Conservation (phyloP, 2,797 vertebrate genomes). For the Tangara arthus region DNA sequence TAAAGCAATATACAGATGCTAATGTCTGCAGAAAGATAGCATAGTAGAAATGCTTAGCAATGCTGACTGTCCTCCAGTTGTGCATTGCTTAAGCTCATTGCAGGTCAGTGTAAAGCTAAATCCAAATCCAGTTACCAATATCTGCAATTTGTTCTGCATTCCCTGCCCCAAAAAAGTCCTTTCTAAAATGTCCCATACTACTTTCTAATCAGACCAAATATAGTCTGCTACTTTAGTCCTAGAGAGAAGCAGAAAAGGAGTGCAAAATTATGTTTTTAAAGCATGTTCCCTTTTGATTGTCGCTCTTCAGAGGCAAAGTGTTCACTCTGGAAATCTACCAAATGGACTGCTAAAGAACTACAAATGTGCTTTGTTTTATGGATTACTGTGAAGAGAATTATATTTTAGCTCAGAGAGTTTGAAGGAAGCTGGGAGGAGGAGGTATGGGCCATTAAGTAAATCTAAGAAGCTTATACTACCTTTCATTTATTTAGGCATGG, state of each 20-base stretch:
- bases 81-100: background rate
- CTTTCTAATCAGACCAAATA: background rate
- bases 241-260: background rate
- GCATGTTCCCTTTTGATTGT: background rate
- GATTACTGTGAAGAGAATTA: background rate
- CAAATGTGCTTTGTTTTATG: background rate
- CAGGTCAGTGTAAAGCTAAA: background rate
- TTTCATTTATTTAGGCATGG: background rate
- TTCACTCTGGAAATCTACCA: background rate
- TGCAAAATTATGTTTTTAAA: background rate
- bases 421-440: background rate
- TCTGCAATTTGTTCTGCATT: background rate
- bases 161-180: background rate
- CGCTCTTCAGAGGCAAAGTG: background rate
- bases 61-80: background rate
- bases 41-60: background rate
- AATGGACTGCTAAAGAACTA: background rate
- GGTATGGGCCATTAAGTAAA: background rate
- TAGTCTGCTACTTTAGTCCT: background rate
- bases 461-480: conserved; percentile 8
- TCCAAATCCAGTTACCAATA: background rate
- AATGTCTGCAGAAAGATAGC: conserved; percentile 1
- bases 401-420: background rate
- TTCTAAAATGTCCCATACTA: background rate
- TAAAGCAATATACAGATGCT: conserved; percentile 16